Evolutionary conservation across 2,888 invertebrate species (phyloP), one percentile per base, ranked within the genome.

Genomic region (Idaea aversata): DNA sequence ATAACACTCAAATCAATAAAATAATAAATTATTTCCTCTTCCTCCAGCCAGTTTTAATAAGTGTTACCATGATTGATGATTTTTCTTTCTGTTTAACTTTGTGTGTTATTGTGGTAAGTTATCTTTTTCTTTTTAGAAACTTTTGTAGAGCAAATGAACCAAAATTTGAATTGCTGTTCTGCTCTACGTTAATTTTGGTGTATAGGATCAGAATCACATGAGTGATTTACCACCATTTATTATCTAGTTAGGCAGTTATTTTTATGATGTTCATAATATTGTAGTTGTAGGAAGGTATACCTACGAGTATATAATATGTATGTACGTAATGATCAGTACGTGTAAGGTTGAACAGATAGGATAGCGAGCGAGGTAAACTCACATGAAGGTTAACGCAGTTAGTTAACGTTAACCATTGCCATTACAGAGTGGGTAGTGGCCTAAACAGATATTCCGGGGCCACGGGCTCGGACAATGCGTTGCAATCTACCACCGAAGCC

Each of bases 391-490:
- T 82, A 85, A 84, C 81, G 83, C 80, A 84, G 85, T 80, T 81
- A 83, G 86, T 88, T 87, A 85, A 79, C 86, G 84, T 77, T 83
- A 87, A 85, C 87, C 81, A 86, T 85, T 84, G 85, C 85, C 90
- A 91, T 90, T 89, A 91, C 85, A 86, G 89, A 81, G 82, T 85
- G 86, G 88, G 86, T 88, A 88, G 85, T 90, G 92, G 91, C 90
- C 91, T 90, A 91, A 90, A 89, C 91, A 91, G 92, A 92, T 92
- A 92, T 92, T 92, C 92, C 92, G 88, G 91, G 83, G 88, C 84
- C 86, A 82, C 90, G 91, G 75, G 84, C 90, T 78, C 85, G 90
- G 88, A 92, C 92, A 92, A 92, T 92, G 87, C 87, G 85, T 83
- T 82, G 86, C 90, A 90, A 91, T 91, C 90, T 88, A 88, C 88